phyloP scores from a whole-genome alignment of 2,888 invertebrate species.

The Trachelus troglodyta region DNA sequence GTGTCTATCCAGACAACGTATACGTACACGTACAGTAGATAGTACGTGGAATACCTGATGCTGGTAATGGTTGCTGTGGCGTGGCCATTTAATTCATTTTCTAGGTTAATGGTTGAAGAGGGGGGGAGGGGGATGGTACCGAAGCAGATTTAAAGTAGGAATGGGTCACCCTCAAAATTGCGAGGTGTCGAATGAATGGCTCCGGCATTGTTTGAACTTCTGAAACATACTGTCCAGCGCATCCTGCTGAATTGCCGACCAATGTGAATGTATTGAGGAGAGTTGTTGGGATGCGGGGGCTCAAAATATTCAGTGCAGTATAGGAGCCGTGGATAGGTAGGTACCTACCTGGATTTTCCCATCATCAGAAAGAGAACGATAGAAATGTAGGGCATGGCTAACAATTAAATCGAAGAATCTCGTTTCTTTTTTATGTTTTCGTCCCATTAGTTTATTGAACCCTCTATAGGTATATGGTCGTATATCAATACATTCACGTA shows the following conservation, averaged over 20 bases:
- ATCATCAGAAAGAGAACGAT: not conserved
- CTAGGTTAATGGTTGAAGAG: constrained; percentile 14
- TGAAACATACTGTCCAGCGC: constrained; percentile 24
- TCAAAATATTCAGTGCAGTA: not conserved
- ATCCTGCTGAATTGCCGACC: constrained; percentile 17
- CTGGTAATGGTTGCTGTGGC: not conserved
- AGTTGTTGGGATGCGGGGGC: no score
- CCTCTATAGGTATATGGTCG: not conserved
- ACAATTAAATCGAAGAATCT: constrained; percentile 27
- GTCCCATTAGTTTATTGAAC: not conserved
- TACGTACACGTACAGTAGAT: not conserved
- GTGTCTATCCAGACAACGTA: not conserved
- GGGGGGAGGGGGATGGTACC: not conserved
- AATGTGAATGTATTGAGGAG: constrained; percentile 3
- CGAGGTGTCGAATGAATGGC: not conserved
- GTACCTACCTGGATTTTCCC: not conserved
- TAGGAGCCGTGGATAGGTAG: not conserved
- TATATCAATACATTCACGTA: not conserved
- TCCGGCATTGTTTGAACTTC: constrained; percentile 25
- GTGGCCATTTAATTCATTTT: constrained; percentile 7
- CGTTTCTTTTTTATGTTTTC: not conserved
- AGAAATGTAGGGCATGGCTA: not conserved
- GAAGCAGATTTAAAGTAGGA: not conserved
- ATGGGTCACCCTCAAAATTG: not conserved
- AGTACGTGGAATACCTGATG: no score